phyloP scores from a whole-genome alignment of 2,888 invertebrate species.

The Chymomyza caudatula region DNA sequence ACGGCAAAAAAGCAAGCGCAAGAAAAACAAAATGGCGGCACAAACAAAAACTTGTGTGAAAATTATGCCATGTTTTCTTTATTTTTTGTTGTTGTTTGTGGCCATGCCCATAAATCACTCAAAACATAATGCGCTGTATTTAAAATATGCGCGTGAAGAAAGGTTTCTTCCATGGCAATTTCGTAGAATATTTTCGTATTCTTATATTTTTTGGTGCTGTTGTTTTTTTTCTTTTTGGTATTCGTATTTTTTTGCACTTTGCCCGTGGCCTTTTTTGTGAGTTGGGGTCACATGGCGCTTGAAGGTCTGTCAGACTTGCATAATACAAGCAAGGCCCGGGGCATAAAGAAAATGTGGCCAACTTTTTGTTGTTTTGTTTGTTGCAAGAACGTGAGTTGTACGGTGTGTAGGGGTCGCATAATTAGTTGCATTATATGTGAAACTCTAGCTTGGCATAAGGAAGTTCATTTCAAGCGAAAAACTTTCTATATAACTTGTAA shows the following conservation, averaged over 20 bases:
- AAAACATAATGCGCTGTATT: slow-evolving; percentile 64
- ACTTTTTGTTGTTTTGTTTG: not conserved
- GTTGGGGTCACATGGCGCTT: slow-evolving; percentile 11
- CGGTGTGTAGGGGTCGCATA: not conserved
- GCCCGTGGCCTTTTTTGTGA: not conserved
- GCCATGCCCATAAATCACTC: slow-evolving; percentile 57
- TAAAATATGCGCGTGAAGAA: slow-evolving; percentile 61
- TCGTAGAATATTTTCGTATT: not conserved
- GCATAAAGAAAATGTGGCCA: not conserved
- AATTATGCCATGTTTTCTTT: slow-evolving; percentile 14
- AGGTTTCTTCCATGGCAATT: not conserved
- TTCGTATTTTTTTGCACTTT: not conserved
- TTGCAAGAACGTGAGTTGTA: not conserved
- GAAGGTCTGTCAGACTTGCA: slow-evolving; percentile 6
- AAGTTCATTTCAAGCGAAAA: not conserved
- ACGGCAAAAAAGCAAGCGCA: slow-evolving; percentile 11
- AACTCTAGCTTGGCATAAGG: not conserved
- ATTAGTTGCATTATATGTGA: not conserved
- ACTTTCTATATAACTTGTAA: no score
- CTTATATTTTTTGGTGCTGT: not conserved
- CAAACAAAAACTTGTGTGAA: slow-evolving; percentile 4
- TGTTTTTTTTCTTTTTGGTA: not conserved
- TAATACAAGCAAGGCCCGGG: slow-evolving; percentile 7
- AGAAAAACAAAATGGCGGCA: slow-evolving; percentile 4
- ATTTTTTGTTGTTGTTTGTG: slow-evolving; percentile 18